phyloP scores from a whole-genome alignment of 2,888 invertebrate species.

The Proisotoma minuta region DNA sequence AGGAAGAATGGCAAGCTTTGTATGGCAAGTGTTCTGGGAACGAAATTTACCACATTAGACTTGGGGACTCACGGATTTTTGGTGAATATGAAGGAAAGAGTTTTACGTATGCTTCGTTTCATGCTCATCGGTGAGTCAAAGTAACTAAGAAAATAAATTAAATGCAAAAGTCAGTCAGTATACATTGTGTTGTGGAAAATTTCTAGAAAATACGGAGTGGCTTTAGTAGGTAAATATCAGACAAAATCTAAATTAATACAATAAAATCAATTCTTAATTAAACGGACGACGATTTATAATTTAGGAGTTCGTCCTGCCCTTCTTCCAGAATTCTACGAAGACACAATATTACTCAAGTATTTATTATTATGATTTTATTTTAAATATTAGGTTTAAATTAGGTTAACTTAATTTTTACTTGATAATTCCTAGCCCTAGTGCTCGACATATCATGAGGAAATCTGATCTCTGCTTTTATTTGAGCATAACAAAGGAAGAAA shows the following conservation, averaged over 20 bases:
- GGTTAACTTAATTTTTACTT: too few relatives aligned
- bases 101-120: constrained; percentile 98
- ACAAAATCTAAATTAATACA: background rate
- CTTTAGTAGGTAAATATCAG: constrained; percentile 11
- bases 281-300: constrained; percentile 35
- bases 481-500: constrained; percentile 96
- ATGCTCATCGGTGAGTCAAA: too few relatives aligned
- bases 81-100: constrained; percentile 98
- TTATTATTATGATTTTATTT: too few relatives aligned
- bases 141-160: too few relatives aligned
- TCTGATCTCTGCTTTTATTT: constrained; percentile 96
- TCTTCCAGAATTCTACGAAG: constrained; percentile 88
- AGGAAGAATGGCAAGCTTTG: constrained; percentile 94
- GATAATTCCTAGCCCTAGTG: constrained; percentile 92
- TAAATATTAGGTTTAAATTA: too few relatives aligned
- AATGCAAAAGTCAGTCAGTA: too few relatives aligned
- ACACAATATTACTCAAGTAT: constrained; percentile 91
- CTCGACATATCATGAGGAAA: constrained; percentile 92
- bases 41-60: constrained; percentile 89
- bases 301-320: constrained; percentile 86
- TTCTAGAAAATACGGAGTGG: constrained; percentile 64
- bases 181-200: too few relatives aligned
- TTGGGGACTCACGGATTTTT: constrained; percentile 88
- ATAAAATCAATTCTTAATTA: background rate
- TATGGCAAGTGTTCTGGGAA: constrained; percentile 98